A percentile compares a stretch with the other conserved stretches of the same genome.
phyloP scores from a whole-genome alignment of 2,113 vertebrate species.

The Sinocyclocheilus anshuiensis region DNA sequence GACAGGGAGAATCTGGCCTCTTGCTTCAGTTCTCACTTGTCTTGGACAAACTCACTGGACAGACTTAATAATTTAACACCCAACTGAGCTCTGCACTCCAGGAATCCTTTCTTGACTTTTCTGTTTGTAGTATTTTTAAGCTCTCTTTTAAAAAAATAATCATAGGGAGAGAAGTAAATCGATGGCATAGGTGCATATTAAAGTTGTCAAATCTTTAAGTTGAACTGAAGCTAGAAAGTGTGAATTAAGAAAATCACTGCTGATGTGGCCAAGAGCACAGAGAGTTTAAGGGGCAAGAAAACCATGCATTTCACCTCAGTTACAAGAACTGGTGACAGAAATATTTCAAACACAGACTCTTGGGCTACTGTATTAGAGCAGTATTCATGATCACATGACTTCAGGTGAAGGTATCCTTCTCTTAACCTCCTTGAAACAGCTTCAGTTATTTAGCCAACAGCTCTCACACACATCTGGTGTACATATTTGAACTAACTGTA shows the following conservation, averaged over 20 bases:
- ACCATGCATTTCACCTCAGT: not conserved
- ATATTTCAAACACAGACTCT: not conserved
- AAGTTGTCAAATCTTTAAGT: not conserved
- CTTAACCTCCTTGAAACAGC: not conserved
- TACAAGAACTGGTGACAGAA: not conserved
- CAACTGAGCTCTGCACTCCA: not conserved
- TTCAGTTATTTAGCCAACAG: no score
- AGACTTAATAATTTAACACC: slow-evolving; percentile 27
- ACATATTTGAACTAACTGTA: no score
- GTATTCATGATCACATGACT: slow-evolving; percentile 8
- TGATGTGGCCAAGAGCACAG: not conserved
- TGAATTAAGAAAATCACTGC: not conserved
- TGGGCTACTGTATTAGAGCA: no score
- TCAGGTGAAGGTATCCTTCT: not conserved
- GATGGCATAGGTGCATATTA: not conserved
- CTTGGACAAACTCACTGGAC: not conserved
- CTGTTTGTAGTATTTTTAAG: slow-evolving; percentile 12
- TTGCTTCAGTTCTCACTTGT: not conserved
- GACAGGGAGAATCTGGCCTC: not conserved
- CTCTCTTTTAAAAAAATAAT: not conserved
- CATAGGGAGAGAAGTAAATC: not conserved
- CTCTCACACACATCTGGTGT: no score
- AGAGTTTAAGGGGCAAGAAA: not conserved
- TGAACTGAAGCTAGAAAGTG: not conserved
- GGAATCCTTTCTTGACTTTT: not conserved